Percentiles rank a stretch among this genome's conserved stretches.
Conservation (phyloP, 2,888 invertebrate species). For the Cosmopolites sordidus region DNA sequence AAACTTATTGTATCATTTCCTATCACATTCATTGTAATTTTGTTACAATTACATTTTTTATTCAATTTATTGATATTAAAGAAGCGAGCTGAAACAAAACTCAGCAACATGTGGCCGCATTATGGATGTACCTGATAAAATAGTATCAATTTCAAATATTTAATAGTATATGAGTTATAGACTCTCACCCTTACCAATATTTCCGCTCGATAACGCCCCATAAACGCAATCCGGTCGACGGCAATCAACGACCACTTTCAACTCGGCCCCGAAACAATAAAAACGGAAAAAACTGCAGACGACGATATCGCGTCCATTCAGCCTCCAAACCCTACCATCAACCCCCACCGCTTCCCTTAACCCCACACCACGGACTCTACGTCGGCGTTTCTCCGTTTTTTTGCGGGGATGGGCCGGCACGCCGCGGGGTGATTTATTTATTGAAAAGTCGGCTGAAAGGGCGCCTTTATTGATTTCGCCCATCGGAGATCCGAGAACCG, state of each 20-base stretch:
- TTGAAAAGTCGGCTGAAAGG: conserved; percentile 21
- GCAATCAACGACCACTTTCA: conserved; percentile 1
- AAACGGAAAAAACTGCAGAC: conserved; percentile 1
- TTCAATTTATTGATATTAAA: too few species aligned
- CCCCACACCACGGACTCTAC: too few species aligned
- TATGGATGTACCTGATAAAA: too few species aligned
- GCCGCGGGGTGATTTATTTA: conserved; percentile 21
- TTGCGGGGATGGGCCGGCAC: conserved; percentile 16
- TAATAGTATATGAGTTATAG: too few species aligned
- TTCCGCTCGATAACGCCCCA: neutral
- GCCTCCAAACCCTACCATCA: neutral
- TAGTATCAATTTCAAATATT: too few species aligned
- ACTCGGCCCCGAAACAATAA: neutral
- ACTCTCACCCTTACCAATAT: neutral
- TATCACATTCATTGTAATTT: too few species aligned
- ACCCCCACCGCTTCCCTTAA: too few species aligned
- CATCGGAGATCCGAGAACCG: conserved; percentile 14
- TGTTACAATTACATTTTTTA: too few species aligned
- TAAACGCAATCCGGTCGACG: conserved; percentile 1
- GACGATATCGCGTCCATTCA: neutral
- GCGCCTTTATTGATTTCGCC: conserved; percentile 19
- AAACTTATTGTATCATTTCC: too few species aligned
- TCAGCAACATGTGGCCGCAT: too few species aligned
- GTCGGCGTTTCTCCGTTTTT: neutral
- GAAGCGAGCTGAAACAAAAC: too few species aligned